Conservation (phyloP, 1,140 invertebrate genomes). For the Antheraea mylitta region DNA sequence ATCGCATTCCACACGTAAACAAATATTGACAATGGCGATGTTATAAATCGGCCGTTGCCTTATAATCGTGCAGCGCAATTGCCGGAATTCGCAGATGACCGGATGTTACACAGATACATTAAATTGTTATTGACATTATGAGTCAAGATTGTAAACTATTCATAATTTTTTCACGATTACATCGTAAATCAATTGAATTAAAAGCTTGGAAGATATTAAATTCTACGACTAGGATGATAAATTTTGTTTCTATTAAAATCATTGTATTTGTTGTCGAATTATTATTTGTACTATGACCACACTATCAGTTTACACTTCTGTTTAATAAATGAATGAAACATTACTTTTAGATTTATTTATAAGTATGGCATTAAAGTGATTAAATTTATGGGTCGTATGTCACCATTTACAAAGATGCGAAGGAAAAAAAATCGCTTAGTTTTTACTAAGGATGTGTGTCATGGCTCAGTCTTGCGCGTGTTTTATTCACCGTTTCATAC, state of each 20-base stretch:
- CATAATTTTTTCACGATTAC: background rate
- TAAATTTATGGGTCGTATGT: background rate
- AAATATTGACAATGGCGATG: constrained; percentile 40
- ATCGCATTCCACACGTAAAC: constrained; percentile 35
- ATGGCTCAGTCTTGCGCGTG: constrained; percentile 58
- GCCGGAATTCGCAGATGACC: constrained; percentile 26
- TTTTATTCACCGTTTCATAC: constrained; percentile 57
- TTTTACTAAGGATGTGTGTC: constrained; percentile 64
- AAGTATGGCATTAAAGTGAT: too few species aligned
- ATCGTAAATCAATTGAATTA: background rate
- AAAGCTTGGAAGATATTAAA: background rate
- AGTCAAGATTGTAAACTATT: background rate
- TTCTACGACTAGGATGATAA: constrained; percentile 15
- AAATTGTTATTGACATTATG: constrained; percentile 19
- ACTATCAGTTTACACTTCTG: constrained; percentile 20
- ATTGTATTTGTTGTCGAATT: constrained; percentile 19
- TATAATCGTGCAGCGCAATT: constrained; percentile 18
- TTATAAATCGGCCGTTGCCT: constrained; percentile 44
- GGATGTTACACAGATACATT: constrained; percentile 35
- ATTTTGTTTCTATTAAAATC: background rate
- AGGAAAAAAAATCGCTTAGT: constrained; percentile 42
- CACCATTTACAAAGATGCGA: constrained; percentile 29
- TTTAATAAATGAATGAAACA: constrained; percentile 12
- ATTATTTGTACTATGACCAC: constrained; percentile 15
- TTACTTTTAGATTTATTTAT: too few species aligned